phyloP scores from a whole-genome alignment of 2,113 vertebrate genomes.

The Tachycineta bicolor region DNA sequence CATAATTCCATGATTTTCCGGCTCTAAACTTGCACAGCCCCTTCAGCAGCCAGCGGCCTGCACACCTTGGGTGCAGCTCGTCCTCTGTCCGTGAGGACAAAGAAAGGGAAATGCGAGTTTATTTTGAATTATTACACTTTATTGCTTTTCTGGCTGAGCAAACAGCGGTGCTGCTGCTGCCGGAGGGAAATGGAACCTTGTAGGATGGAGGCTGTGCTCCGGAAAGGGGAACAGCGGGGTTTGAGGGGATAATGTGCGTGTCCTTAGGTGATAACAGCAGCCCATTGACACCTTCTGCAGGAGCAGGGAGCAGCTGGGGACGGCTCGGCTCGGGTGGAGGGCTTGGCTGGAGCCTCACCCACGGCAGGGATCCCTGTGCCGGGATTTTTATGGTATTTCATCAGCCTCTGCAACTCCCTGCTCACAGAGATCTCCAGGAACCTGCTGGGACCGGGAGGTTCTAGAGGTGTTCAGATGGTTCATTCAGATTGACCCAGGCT shows the following conservation, averaged over 20 bases:
- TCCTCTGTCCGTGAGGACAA: background rate
- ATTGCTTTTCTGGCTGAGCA: background rate
- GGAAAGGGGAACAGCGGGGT: background rate
- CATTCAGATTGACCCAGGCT: background rate
- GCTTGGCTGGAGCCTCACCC: background rate
- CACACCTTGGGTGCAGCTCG: fast-evolving
- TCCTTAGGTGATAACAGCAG: background rate
- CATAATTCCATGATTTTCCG: background rate
- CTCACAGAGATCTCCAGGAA: background rate
- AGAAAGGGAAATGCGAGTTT: background rate
- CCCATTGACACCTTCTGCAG: background rate
- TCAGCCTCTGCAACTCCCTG: background rate
- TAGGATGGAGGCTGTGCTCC: fast-evolving
- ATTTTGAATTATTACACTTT: background rate
- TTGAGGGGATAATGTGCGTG: background rate
- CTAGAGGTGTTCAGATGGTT: fast-evolving
- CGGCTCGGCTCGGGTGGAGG: background rate
- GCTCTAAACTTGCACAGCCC: background rate
- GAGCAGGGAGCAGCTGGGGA: background rate
- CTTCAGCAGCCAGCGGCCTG: background rate
- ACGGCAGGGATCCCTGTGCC: fast-evolving
- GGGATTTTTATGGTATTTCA: fast-evolving
- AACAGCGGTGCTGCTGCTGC: fast-evolving
- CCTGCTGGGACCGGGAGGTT: background rate
- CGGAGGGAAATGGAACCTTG: background rate